These are phyloP conservation scores for Heliangelus exortis DNA, from an alignment of 2,797 vertebrate genomes.

Conservation along the genomic window DNA sequence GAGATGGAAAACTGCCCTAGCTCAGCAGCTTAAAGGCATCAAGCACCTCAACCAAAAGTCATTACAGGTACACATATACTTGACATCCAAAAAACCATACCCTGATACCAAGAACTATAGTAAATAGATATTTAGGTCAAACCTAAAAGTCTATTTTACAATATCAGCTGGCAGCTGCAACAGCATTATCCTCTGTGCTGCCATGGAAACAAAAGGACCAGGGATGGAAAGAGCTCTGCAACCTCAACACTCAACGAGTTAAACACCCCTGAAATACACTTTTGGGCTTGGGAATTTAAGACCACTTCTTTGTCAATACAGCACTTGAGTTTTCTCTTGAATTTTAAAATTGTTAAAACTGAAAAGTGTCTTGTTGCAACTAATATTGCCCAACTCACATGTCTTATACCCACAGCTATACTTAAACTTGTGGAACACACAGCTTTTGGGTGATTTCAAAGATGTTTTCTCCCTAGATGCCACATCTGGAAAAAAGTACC, in stretches of 20 bases:
- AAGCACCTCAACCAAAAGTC: background rate
- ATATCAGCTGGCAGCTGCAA: slow-evolving; percentile 21
- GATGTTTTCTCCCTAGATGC: background rate
- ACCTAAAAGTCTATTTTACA: slow-evolving; percentile 19
- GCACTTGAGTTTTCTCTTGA: rapidly evolving
- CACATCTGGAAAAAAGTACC: background rate
- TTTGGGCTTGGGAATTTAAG: background rate
- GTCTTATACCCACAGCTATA: background rate
- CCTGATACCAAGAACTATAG: slow-evolving; percentile 1
- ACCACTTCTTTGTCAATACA: rapidly evolving
- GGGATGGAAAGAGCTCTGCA: background rate
- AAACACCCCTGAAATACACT: background rate
- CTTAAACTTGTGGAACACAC: rapidly evolving
- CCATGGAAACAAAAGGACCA: slow-evolving; percentile 52
- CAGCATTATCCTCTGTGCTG: background rate
- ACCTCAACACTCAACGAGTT: background rate
- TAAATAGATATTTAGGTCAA: slow-evolving; percentile 49
- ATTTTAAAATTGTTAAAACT: background rate
- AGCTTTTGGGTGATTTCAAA: background rate
- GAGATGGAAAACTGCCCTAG: background rate
- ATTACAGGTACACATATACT: rapidly evolving
- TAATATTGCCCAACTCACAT: background rate
- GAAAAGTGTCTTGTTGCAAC: background rate
- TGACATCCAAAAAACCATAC: background rate
- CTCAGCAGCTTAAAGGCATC: background rate